These are phyloP conservation scores for Orthochromis malagaraziensis DNA, from an alignment of 2,113 vertebrate species.

Conservation along the genomic window DNA sequence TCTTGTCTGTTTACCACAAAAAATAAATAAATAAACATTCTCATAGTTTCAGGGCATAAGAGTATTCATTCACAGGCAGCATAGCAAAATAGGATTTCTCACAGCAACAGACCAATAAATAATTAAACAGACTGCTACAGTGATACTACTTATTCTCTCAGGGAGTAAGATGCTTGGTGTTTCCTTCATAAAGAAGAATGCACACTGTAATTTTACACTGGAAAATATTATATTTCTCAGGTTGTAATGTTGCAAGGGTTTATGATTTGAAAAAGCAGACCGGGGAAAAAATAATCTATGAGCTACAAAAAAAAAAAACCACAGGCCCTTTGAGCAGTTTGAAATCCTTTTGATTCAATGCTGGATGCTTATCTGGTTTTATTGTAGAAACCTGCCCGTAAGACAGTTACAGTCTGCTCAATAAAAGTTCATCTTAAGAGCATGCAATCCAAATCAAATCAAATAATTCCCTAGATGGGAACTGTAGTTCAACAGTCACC, in stretches of 20 bases:
- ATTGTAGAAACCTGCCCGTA: neutral
- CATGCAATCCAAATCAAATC: neutral
- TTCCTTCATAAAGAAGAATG: slow-evolving; percentile 24
- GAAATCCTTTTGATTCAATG: neutral
- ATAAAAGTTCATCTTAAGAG: neutral
- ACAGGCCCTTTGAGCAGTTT: neutral
- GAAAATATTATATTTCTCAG: slow-evolving; percentile 13
- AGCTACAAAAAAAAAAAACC: neutral
- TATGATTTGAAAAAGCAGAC: neutral
- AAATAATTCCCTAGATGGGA: neutral
- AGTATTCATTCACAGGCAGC: neutral
- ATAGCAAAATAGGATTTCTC: slow-evolving; percentile 2
- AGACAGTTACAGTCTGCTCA: neutral
- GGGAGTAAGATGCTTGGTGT: slow-evolving; percentile 16
- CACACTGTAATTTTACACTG: slow-evolving; percentile 18
- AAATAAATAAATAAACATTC: neutral
- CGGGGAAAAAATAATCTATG: neutral
- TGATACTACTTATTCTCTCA: slow-evolving; percentile 19
- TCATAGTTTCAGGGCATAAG: neutral
- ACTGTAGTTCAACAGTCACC: neutral
- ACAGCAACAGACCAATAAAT: slow-evolving; percentile 40
- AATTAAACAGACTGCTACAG: slow-evolving; percentile 35
- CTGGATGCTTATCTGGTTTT: neutral
- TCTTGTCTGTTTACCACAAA: neutral
- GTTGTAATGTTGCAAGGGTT: slow-evolving; percentile 11